Conservation (phyloP, 1,140 invertebrate species). For the Apolygus lucorum region DNA sequence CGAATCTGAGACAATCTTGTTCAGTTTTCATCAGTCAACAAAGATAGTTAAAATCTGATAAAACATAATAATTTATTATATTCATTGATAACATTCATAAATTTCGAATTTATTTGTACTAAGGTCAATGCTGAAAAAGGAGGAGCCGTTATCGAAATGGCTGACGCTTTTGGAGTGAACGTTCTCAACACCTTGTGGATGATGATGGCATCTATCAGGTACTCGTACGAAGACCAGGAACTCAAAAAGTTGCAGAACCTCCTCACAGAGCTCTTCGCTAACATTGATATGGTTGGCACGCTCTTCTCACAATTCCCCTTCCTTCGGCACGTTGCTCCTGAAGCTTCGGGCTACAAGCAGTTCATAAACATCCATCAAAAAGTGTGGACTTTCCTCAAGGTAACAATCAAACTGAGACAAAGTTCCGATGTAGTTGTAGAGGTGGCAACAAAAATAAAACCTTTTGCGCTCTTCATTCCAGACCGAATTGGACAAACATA, state of each 20-base stretch:
- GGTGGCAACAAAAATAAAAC: too few relatives aligned
- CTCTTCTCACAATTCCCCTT: slow-evolving; percentile 70
- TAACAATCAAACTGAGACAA: too few relatives aligned
- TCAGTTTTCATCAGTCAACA: too few relatives aligned
- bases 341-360: slow-evolving; percentile 62
- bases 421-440: too few relatives aligned
- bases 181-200: slow-evolving; percentile 79
- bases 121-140: slow-evolving; percentile 6
- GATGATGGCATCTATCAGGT: slow-evolving; percentile 70
- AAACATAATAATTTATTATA: slow-evolving; percentile 32
- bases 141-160: slow-evolving; percentile 48
- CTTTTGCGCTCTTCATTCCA: slow-evolving; percentile 35
- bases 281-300: slow-evolving; percentile 67
- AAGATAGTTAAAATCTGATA: too few relatives aligned
- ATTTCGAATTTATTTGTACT: slow-evolving; percentile 25
- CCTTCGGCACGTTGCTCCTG: slow-evolving; percentile 55
- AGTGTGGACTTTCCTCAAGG: slow-evolving; percentile 58
- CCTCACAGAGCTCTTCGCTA: slow-evolving; percentile 57
- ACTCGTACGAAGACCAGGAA: slow-evolving; percentile 50
- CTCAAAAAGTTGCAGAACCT: slow-evolving; percentile 57
- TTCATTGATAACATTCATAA: slow-evolving; percentile 17
- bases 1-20: too few relatives aligned
- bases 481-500: slow-evolving; percentile 64
- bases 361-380: slow-evolving; percentile 58
- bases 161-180: slow-evolving; percentile 61